phyloP scores from a whole-genome alignment of 2,797 vertebrate genomes.

The Parauchenoglanis punctatus region DNA sequence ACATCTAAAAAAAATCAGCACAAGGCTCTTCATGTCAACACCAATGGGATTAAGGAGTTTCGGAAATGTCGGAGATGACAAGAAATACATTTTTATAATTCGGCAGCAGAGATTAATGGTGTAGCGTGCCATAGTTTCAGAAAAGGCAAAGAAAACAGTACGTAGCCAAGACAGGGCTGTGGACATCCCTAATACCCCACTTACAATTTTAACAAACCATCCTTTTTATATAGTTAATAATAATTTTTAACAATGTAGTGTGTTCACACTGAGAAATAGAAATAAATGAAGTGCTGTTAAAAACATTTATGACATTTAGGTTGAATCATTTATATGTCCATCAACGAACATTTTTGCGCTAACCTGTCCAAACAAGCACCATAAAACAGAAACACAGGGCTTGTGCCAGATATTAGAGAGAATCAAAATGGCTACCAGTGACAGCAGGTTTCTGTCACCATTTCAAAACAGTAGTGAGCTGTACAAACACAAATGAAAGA shows the following conservation, averaged over 20 bases:
- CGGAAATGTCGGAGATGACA: not conserved
- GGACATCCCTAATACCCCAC: not conserved
- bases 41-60: not conserved
- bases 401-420: not conserved
- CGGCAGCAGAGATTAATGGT: not conserved
- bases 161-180: not conserved
- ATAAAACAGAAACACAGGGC: not conserved
- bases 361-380: not conserved
- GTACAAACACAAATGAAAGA: not conserved
- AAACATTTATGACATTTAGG: not conserved
- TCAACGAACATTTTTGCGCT: not conserved
- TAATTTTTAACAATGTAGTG: not conserved
- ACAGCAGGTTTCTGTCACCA: not conserved
- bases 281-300: not conserved
- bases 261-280: not conserved
- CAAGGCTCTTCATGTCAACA: not conserved
- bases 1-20: not conserved
- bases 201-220: not conserved
- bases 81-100: slow-evolving; percentile 1
- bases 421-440: not conserved
- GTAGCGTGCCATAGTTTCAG: not conserved
- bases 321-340: not conserved
- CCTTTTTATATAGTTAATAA: not conserved
- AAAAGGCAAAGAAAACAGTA: not conserved
- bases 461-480: not conserved